Evolutionary conservation across 2,113 vertebrate species (phyloP).

Genomic region (Semnopithecus entellus): DNA sequence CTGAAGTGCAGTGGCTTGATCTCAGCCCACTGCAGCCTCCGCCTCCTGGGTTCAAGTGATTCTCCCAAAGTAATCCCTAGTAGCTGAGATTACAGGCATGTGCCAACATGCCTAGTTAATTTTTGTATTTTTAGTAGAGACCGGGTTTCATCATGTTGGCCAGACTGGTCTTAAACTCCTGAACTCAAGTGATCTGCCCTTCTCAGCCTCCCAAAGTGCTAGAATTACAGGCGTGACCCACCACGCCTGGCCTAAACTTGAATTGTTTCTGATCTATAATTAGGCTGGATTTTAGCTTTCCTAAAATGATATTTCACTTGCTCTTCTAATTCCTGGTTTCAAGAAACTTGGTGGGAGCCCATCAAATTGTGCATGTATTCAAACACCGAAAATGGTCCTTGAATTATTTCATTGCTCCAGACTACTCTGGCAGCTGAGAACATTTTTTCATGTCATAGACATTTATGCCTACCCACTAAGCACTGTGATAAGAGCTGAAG

Average conservation of each 20-base stretch:
- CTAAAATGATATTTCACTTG: neutral
- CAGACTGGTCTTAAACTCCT: neutral
- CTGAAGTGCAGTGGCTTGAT: neutral
- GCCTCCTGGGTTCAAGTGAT: neutral
- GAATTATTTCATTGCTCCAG: neutral
- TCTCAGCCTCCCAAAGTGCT: neutral
- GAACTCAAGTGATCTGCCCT: neutral
- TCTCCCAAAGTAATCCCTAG: neutral
- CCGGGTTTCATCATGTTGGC: neutral
- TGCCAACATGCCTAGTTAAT: neutral
- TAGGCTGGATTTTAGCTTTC: neutral
- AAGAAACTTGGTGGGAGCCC: neutral
- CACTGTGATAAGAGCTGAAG: neutral
- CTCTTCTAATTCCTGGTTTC: neutral
- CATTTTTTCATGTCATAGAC: neutral
- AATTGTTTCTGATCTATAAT: neutral
- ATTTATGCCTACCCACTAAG: neutral
- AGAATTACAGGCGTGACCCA: neutral
- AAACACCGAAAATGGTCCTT: neutral
- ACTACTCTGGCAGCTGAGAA: neutral
- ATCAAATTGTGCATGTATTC: neutral
- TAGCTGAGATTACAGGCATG: neutral
- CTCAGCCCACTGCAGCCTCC: neutral
- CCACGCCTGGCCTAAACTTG: neutral
- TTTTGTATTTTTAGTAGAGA: neutral